Evolutionary conservation across 2,113 vertebrate genomes (phyloP).

Genomic region (Dissostichus mawsoni): DNA sequence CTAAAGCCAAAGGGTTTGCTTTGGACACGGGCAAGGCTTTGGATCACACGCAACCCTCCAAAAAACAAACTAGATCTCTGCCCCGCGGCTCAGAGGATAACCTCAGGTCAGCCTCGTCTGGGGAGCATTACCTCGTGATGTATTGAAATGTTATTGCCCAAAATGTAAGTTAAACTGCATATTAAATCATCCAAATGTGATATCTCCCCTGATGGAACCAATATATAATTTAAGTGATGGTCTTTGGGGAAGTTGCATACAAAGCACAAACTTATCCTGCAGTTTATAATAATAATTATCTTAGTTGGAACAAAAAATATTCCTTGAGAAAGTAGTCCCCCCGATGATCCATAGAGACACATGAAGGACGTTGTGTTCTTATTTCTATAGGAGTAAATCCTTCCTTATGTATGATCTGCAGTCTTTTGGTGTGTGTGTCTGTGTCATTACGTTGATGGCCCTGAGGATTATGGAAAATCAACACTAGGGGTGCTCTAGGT

Average conservation of each 20-base stretch:
- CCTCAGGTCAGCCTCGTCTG: constrained; percentile 16
- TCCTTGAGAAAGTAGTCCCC: background rate
- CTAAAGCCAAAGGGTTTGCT: constrained; percentile 45
- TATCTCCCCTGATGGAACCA: background rate
- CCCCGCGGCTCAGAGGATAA: constrained; percentile 31
- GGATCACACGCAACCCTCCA: constrained; percentile 15
- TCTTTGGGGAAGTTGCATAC: background rate
- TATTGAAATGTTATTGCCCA: constrained; percentile 29
- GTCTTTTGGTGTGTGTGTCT: background rate
- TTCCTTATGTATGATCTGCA: background rate
- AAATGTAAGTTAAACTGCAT: constrained; percentile 18
- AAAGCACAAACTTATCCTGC: background rate
- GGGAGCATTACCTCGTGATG: constrained; percentile 32
- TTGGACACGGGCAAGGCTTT: constrained; percentile 34
- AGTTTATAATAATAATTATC: background rate
- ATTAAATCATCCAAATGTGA: constrained; percentile 14
- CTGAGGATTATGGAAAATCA: constrained; percentile 39
- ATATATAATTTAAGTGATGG: background rate
- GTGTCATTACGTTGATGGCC: background rate
- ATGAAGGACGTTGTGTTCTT: background rate
- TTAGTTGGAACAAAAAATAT: background rate
- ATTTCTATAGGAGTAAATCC: background rate
- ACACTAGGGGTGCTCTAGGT: constrained; percentile 83
- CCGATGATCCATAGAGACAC: too few relatives aligned
- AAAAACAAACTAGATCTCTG: constrained; percentile 22